phyloP scores from a whole-genome alignment of 2,888 invertebrate species.

The Dryocosmus kuriphilus region DNA sequence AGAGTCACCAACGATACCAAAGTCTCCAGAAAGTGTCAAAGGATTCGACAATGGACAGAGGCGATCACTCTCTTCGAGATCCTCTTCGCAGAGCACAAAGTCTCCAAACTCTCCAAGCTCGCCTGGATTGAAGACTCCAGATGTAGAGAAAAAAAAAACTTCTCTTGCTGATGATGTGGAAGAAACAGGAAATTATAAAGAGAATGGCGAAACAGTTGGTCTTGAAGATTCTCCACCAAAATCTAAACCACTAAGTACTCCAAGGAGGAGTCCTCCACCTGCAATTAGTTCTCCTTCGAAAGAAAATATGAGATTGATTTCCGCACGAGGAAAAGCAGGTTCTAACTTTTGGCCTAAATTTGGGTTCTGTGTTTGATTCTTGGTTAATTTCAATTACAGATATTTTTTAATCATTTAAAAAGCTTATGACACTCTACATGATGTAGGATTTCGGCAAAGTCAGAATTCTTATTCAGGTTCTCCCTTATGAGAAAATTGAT shows the following conservation, averaged over 20 bases:
- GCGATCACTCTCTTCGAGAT: constrained; percentile 64
- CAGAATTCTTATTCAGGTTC: no score
- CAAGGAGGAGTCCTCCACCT: background rate
- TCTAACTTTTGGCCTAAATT: constrained; percentile 5
- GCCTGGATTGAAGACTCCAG: constrained; percentile 43
- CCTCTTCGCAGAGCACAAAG: constrained; percentile 53
- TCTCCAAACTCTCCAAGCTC: constrained; percentile 34
- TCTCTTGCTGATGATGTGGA: constrained; percentile 57
- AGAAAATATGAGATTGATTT: constrained; percentile 48
- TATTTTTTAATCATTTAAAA: background rate
- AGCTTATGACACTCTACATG: background rate
- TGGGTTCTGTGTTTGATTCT: background rate
- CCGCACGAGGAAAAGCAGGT: constrained; percentile 56
- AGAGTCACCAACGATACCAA: constrained; percentile 42
- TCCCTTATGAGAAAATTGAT: background rate
- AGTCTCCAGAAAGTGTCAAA: constrained; percentile 61
- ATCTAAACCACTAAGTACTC: constrained; percentile 13
- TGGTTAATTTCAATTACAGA: background rate
- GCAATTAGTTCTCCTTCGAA: constrained; percentile 20
- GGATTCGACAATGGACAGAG: constrained; percentile 71
- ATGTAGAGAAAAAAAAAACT: constrained; percentile 57
- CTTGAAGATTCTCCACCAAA: constrained; percentile 36
- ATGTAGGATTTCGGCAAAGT: no score
- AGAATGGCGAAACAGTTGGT: constrained; percentile 44
- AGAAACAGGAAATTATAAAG: constrained; percentile 37